Base-by-base conservation (phyloP, 1,140 invertebrate genomes). In the Drosophila athabasca region DNA sequence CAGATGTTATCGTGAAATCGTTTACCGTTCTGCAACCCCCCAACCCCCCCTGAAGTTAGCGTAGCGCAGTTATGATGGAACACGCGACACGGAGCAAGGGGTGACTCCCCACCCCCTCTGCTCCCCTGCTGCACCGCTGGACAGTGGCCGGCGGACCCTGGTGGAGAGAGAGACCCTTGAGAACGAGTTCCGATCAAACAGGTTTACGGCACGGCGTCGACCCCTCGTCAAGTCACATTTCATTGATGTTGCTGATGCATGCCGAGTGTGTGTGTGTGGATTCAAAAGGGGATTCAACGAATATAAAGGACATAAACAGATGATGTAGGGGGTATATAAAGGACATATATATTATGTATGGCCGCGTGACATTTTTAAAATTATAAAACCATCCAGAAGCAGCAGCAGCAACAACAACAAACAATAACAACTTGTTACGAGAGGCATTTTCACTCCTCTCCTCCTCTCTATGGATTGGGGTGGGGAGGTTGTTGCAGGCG, bases 1-100 rank as follows among this genome's bases (percentile, higher is more conserved):
- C 87, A 90, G 88, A 90, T 90, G 88, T 76, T 90, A 90, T 90
- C 88, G 55, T 52, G 55, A 60, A 83, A 90, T 68, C 88, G 79
- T 90, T 88, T 88, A 89, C 83, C 67, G 76, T 79, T 83, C 62
- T 49, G 49, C 62, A 60, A 61, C 66, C 64, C 62, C 55, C 62
- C 46, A 9, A 13, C 41, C 24, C 35, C 24, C n/a, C 41, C 6
- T 15, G 8, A 19, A 24, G 53, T 31, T 51, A 15, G n/a, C 15
- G 39, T 22, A 9, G 26, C 54, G 43, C 51, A 76, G 72, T 66
- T 70, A 85, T 82, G 78, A 74, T 59, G 81, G 55, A 88, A 90
- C 88, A 90, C 88, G 88, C 88, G 88, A 89, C 88, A 70, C 71
- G 58, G 24, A 48, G 24, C 59, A 48, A 57, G 41, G 48, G 31